Percentiles rank a stretch among this genome's conserved stretches.
These are phyloP conservation scores for Psittacula echo DNA, from an alignment of 2,797 vertebrate species.

Conservation along the genomic window DNA sequence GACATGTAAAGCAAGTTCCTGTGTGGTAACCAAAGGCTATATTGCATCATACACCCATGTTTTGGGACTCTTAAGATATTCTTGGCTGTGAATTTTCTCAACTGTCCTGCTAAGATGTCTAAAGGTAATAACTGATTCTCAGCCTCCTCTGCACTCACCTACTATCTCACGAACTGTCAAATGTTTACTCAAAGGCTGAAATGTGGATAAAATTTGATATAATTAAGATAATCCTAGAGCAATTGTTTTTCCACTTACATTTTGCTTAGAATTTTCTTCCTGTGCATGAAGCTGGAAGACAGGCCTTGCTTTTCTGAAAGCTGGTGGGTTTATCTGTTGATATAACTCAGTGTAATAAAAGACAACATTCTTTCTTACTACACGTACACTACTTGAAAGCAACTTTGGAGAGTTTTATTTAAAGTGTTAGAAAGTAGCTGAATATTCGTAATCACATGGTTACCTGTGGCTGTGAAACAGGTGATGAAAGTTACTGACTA, in stretches of 20 bases:
- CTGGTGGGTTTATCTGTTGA: background rate
- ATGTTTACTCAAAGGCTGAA: background rate
- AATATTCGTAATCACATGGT: background rate
- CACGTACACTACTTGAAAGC: background rate
- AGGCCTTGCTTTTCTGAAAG: background rate
- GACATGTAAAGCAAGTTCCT: background rate
- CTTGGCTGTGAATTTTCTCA: constrained; percentile 42
- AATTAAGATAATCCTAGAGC: background rate
- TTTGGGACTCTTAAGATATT: background rate
- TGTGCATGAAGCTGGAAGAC: background rate
- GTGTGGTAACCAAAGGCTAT: background rate
- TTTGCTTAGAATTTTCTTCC: background rate
- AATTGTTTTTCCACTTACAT: background rate
- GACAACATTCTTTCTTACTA: background rate
- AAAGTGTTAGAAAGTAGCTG: background rate
- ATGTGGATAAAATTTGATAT: background rate
- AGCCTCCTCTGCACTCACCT: background rate
- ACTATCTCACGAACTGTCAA: background rate
- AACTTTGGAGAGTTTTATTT: background rate
- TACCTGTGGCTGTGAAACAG: background rate
- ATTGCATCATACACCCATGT: background rate
- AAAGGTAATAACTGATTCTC: background rate
- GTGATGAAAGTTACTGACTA: background rate
- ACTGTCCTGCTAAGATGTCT: background rate
- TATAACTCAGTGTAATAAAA: background rate